Evolutionary conservation across 2,797 vertebrate species (phyloP), one percentile per base, ranked within the genome.

Genomic region (Erithacus rubecula): DNA sequence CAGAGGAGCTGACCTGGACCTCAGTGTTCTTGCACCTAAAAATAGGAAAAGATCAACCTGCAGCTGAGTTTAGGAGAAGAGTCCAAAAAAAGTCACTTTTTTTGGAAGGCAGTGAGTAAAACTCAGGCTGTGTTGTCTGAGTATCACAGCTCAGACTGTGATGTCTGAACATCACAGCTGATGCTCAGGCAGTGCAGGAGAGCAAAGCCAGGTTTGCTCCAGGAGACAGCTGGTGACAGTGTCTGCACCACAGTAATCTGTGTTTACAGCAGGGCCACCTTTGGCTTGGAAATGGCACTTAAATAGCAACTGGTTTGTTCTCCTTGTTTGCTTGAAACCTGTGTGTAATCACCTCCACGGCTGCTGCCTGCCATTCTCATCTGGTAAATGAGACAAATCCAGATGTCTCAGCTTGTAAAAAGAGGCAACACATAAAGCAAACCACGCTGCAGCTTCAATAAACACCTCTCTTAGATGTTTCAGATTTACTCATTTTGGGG

Each of bases 381-480:
- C 53, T 93, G 94, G 92, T 90, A 96, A 86, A 79, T 37, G 44
- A 94, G 72, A 64, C 10, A 86, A 55, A 89, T 65, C 87, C 96
- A 97, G 96, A 91, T 91, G 92, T 95, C 95, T 87, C 92, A 72
- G 82, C 83, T 83, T 93, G 71, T 81, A 55, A 71, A 93, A 30
- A 44, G 71, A 53, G 65, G 68, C 34, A 87, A 44, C 13, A 4
- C 4, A 6, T 29, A 72, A 94, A 76, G 41, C 41, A 89, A 92
- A 70, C 15, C 47, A 70, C 5, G 30, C 21, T 6, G 37, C 32
- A 80, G 58, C 63, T 90, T 76, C 75, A 59, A 59, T 69, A 88
- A 96, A 87, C 8, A 36, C 43, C 44, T 69, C 30, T 53, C 90
- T 83, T 52, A 67, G 77, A 67, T 59, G 62, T 60, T 74, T 86